Base-by-base conservation (phyloP, 2,113 vertebrate genomes). In the Chaenocephalus aceratus region DNA sequence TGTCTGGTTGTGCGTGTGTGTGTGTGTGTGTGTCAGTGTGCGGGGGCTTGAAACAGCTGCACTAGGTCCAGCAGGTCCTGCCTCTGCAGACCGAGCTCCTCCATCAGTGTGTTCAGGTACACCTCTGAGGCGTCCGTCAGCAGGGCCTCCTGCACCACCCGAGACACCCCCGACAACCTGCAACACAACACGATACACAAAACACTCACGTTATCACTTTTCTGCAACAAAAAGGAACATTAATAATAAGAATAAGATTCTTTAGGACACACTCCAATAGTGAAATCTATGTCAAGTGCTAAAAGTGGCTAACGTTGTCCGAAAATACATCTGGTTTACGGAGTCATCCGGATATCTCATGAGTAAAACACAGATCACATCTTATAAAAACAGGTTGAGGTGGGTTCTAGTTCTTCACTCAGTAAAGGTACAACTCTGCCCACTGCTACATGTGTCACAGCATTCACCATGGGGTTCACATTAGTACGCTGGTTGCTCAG, bases 151-250 rank as follows among this genome's bases (percentile, higher is more conserved):
- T 12, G 67, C 46, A 96, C 88, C 62, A 91, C 41, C 0, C 72
- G 85, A 58, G 91, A 95, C 70, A 95, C 94, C 23, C 88, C 86
- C 0, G 93, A 89, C 86, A 96, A 84, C 82, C 95, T 96, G 89
- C 49, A 81, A 91, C 21, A 84, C 48, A 77, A 18, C 75, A 23
- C n/a, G 1, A 66, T 7, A 58, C 49, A 69, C 45, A 9, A 0
- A 26, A 46, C 51, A 48, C 11, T 48, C 46, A 11, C 14, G 46
- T 48, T 3, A 44, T 3, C 13, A 62, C 12, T 41, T 41, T 41
- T 41, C 36, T 41, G n/a, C 14, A 45, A 23, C 18, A 26, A 30
- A 72, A 41, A 1, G 2, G 1, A 49, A 41, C 44, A 44, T 44
- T 41, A 4, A 23, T 13, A 13, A 60, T 10, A 14, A 54, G 15